Evolutionary conservation across 1,140 invertebrate genomes (phyloP), one percentile per base, ranked within the genome.

Genomic region (Mycetomoellerius zeteki): DNA sequence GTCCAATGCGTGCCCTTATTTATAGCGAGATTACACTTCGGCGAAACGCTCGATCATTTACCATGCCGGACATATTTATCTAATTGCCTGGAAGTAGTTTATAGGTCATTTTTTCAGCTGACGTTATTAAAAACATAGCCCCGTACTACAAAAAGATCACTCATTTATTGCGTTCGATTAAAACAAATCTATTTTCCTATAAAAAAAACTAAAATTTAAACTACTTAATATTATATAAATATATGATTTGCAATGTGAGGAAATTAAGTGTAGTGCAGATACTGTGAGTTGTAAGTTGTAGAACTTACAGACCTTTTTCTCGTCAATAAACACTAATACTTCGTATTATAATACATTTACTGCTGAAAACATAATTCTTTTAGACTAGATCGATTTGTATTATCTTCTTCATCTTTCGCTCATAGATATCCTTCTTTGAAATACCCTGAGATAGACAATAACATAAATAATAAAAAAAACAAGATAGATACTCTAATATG

Each of bases 1-100:
- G 88, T 89, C 84, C 69, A n/a, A 37, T 21, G 67, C 82, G 47
- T 85, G 82, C 71, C 50, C 62, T 77, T 85, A 65, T 56, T 77
- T 64, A 58, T 30, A 78, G 21, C 50, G 21, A 77, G 33, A 77
- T 85, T 54, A 62, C 7, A 62, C 7, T 30, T 43, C 43, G 21
- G 82, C 75, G 82, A 78, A 76, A 85, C 43, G 73, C 50, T 85
- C 75, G 56, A 78, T 78, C 71, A 78, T 85, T 78, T 78, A 30
- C 50, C 16, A 50, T 43, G 47, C n/a, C 43, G 10, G 10, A 77
- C 37, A 24, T 52, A 33, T 64, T 27, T 65, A 21, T 80, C 43
- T 14, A 78, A 65, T 21, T 50, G 24, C 8, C 50, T 54, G 62
- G 37, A 71, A 56, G 24, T 56, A 3, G 37, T 27, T n/a, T 60